Base-by-base conservation (phyloP, 2,888 invertebrate genomes). In the Dicranocentrus wangi region DNA sequence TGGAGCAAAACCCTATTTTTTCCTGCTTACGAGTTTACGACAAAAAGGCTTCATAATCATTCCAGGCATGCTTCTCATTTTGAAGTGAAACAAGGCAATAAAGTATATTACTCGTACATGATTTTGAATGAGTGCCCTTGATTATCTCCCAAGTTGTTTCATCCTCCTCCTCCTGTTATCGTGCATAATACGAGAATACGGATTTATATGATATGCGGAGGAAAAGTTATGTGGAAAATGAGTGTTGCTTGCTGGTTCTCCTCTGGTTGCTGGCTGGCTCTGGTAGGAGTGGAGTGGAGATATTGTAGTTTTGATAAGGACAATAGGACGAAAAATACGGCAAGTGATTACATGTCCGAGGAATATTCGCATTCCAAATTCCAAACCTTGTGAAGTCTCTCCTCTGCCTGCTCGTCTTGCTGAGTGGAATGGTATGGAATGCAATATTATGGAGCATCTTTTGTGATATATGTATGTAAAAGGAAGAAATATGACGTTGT, bases 81-180 rank as follows among this genome's bases (percentile, higher is more conserved):
- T 77, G 70, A 63, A 70, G 63, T 47, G 70, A 77, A 69, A 69
- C 77, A 77, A 77, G 77, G 77, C 77, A 77, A 77, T 77, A 77
- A 77, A 77, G 70, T 77, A 77, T 77, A 77, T 77, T 69, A 55
- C 77, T 70, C 42, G 63, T 63, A 70, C 77, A 77, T 77, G 77
- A 77, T 77, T 77, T 77, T 77, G 70, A 77, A 70, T 70, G 77
- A 77, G 77, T 70, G 77, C 77, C 77, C 77, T 77, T 77, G 77
- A 77, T 77, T 77, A 77, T 77, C 77, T 77, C 77, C 77, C 77
- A 77, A 77, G 77, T 77, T 63, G 77, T 77, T 77, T 77, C 69
- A 32, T 25, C 60, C 32, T n/a, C n/a, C n/a, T n/a, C n/a, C n/a
- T n/a, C n/a, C 7, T 39, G 39, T 8, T 39, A 39, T 13, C 13